phyloP scores from a whole-genome alignment of 1,140 invertebrate genomes.

The Araneus ventricosus region DNA sequence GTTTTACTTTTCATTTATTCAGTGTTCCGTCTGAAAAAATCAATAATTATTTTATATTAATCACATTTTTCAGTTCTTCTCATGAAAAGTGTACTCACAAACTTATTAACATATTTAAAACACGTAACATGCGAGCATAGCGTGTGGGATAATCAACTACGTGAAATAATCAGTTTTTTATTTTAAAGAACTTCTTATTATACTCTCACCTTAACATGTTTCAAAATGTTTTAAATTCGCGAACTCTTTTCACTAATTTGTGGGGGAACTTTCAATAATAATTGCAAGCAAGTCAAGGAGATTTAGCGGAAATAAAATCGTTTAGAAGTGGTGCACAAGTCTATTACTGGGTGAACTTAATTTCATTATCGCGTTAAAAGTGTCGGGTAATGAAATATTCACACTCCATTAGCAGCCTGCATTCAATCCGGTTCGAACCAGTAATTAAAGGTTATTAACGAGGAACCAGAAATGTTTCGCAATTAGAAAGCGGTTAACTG shows the following conservation, averaged over 20 bases:
- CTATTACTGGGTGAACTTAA: neutral
- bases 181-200: neutral
- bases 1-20: too few species aligned
- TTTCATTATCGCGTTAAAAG: constrained; percentile 43
- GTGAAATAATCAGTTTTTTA: neutral
- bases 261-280: neutral
- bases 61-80: too few species aligned
- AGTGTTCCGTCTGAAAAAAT: too few species aligned
- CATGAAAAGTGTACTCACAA: too few species aligned
- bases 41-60: too few species aligned
- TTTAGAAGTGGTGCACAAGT: neutral
- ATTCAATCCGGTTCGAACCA: constrained; percentile 37
- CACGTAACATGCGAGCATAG: too few species aligned
- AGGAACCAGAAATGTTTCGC: constrained; percentile 29
- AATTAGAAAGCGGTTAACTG: constrained; percentile 50
- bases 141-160: rapidly evolving
- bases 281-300: neutral
- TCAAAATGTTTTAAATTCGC: neutral
- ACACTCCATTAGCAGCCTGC: neutral
- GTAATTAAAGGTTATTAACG: constrained; percentile 59
- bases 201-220: neutral
- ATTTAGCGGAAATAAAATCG: constrained; percentile 39
- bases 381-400: constrained; percentile 55
- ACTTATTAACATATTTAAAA: too few species aligned
- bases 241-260: neutral